Evolutionary conservation across 1,140 invertebrate genomes (phyloP).

Genomic region (Drosophila mayri): DNA sequence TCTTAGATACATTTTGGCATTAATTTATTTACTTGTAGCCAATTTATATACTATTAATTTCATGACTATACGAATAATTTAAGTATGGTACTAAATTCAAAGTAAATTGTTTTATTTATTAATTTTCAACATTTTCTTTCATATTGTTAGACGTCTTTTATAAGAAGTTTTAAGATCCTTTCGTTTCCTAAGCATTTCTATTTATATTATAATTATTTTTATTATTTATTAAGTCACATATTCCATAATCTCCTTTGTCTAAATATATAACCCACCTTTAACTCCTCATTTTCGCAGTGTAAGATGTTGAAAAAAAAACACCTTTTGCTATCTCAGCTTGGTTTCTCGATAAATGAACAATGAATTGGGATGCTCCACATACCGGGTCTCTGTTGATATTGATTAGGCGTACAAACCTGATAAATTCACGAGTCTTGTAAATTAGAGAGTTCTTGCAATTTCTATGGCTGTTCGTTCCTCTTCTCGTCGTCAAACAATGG

Average conservation of each 20-base stretch:
- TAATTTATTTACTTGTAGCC: too few relatives aligned
- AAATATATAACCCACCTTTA: too few relatives aligned
- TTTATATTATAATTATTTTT: too few relatives aligned
- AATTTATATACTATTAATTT: too few relatives aligned
- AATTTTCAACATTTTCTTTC: too few relatives aligned
- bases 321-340: slow-evolving; percentile 5
- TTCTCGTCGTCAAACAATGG: slow-evolving; percentile 34
- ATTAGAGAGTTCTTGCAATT: slow-evolving; percentile 37
- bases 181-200: neutral
- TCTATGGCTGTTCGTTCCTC: slow-evolving; percentile 2
- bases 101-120: too few relatives aligned
- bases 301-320: slow-evolving; percentile 5
- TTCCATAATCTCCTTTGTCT: neutral
- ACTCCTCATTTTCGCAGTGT: neutral
- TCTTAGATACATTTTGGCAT: too few relatives aligned
- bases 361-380: slow-evolving; percentile 38
- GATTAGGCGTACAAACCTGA: slow-evolving; percentile 38
- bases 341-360: slow-evolving; percentile 16
- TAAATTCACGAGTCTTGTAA: slow-evolving; percentile 41
- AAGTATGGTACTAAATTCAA: too few relatives aligned
- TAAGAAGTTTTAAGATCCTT: too few relatives aligned
- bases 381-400: slow-evolving; percentile 32
- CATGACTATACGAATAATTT: too few relatives aligned
- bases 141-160: too few relatives aligned
- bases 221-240: neutral